Base-by-base conservation (phyloP, 2,888 invertebrate genomes). In the Chrysotoxum bicinctum region DNA sequence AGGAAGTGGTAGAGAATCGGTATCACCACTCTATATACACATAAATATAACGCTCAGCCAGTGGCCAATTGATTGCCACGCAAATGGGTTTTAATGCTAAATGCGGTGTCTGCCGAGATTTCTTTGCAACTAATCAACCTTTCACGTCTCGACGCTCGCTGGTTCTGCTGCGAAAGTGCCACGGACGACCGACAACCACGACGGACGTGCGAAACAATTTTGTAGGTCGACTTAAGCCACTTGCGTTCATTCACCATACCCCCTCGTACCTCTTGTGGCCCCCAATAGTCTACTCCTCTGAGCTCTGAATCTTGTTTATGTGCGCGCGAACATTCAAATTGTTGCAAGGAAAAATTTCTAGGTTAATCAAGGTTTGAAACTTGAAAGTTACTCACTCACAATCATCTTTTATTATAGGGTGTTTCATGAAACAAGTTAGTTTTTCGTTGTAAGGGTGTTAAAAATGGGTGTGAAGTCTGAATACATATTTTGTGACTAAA, bases 351-450 rank as follows among this genome's bases (percentile, higher is more conserved):
- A 72, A 70, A 72, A 76, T 80, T 84, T 84, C 84, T 84, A 80
- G 84, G 80, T 84, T 84, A 84, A 84, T 84, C 84, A 84, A 84
- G 84, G 84, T 80, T 84, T 80, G 80, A 80, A 80, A 84, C 75
- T 84, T 84, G 84, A 84, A 80, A 84, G 84, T 80, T 72, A 80
- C 72, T 66, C 48, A 80, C 72, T 66, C 48, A 21, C 75, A 66
- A 30, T 35, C 21, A 16, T 60, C 2, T 9, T 26, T 40, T n/a
- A 5, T n/a, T 16, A 60, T 2, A 64, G 64, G 64, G 64, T 64
- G 64, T 64, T 23, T 14, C 64, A 21, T 8, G 8, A 16, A 7
- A 7, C n/a, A 40, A 7, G 10, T 35, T 3, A 8, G 9, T 12
- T 35, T 12, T 12, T 35, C 7, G 4, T 26, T 26, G 26, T 26